Conservation (phyloP, 2,797 vertebrate genomes). For the Gallinago solitaria region DNA sequence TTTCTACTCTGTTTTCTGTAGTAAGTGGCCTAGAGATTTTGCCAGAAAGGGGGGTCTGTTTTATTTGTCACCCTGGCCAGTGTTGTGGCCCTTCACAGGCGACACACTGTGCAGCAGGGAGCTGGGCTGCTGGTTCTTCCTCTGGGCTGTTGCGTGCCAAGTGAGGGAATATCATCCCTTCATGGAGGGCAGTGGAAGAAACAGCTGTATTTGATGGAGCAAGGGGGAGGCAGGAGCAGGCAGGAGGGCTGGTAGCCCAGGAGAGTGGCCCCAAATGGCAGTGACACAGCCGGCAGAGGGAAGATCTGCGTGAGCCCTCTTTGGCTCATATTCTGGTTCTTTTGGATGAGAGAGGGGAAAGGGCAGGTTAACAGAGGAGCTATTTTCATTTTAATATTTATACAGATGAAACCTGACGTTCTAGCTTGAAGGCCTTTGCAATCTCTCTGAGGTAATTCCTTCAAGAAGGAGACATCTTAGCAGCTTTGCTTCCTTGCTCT, state of each 20-base stretch:
- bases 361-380: not conserved
- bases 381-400: not conserved
- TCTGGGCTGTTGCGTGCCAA: accelerated
- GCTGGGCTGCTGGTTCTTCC: not conserved
- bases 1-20: not conserved
- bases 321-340: not conserved
- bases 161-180: accelerated
- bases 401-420: not conserved
- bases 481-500: not conserved
- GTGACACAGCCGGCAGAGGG: accelerated
- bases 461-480: not conserved
- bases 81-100: not conserved
- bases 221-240: not conserved
- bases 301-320: not conserved
- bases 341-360: not conserved
- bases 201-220: not conserved
- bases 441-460: not conserved
- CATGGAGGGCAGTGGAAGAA: not conserved
- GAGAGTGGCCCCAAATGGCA: accelerated
- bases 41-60: not conserved
- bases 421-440: not conserved
- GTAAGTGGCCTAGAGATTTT: not conserved
- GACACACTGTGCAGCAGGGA: not conserved
- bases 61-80: not conserved
- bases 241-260: not conserved